Percentiles rank a stretch among this genome's conserved stretches.
These are phyloP conservation scores for Petrocephalus microphthalmus DNA, from an alignment of 2,113 vertebrate species.

Conservation along the genomic window DNA sequence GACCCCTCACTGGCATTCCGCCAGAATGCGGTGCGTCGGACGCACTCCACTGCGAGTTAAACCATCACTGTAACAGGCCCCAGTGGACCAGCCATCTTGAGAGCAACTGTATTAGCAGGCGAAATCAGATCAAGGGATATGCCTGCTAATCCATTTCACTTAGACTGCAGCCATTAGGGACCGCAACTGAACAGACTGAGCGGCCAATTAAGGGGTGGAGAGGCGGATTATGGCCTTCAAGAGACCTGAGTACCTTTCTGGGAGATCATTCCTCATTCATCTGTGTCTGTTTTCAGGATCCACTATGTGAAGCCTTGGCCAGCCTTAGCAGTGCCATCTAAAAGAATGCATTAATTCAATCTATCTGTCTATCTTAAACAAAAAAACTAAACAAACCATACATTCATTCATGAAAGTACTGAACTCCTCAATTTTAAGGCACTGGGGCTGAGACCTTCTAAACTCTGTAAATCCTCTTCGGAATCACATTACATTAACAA, in stretches of 20 bases:
- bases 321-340: not conserved
- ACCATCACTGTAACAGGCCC: not conserved
- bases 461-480: not conserved
- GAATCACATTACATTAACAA: not conserved
- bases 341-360: not conserved
- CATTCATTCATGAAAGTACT: not conserved
- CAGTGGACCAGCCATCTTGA: not conserved
- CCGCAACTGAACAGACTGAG: not conserved
- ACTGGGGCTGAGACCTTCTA: not conserved
- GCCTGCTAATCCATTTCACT: slow-evolving; percentile 1
- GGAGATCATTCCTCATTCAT: not conserved
- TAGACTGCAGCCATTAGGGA: not conserved
- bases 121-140: slow-evolving; percentile 15
- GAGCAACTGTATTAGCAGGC: not conserved
- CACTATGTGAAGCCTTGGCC: not conserved
- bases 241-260: not conserved
- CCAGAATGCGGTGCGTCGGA: not conserved
- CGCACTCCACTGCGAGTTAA: not conserved
- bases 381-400: no score
- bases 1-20: not conserved
- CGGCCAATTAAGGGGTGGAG: not conserved
- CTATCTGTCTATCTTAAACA: no score
- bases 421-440: not conserved
- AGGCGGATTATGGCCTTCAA: not conserved
- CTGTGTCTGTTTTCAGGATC: not conserved